Percentiles rank a stretch among this genome's conserved stretches.
Evolutionary conservation across 2,888 invertebrate species (phyloP).

Genomic region (Synergus itoensis): DNA sequence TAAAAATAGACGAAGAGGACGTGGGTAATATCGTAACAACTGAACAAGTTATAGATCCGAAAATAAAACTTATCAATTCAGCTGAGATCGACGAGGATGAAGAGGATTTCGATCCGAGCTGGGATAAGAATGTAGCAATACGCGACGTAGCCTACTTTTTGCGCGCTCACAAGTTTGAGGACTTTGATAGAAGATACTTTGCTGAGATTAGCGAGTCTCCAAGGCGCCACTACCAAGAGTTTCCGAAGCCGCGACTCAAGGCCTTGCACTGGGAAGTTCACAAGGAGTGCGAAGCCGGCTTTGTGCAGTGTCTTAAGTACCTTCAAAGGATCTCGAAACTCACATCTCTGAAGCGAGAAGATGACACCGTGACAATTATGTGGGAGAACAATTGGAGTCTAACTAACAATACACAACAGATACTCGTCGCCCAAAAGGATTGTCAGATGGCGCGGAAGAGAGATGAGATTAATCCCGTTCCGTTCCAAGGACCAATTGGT

Average conservation of each 20-base stretch:
- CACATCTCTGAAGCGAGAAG: constrained; percentile 78
- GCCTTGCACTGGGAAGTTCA: constrained; percentile 83
- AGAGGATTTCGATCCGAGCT: constrained; percentile 42
- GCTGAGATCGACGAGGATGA: constrained; percentile 58
- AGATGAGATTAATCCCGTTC: constrained; percentile 78
- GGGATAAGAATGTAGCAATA: constrained; percentile 77
- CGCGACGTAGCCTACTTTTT: constrained; percentile 82
- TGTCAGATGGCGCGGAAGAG: constrained; percentile 78
- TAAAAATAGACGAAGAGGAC: constrained; percentile 42
- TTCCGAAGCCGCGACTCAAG: constrained; percentile 81
- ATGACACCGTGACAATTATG: constrained; percentile 79
- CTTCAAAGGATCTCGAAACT: constrained; percentile 76
- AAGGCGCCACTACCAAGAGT: constrained; percentile 76
- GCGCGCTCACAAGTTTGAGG: constrained; percentile 83
- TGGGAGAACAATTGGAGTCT: constrained; percentile 78
- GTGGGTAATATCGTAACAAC: constrained; percentile 59
- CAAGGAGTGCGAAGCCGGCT: constrained; percentile 79
- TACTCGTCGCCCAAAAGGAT: constrained; percentile 78
- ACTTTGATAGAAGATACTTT: constrained; percentile 81
- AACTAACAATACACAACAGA: constrained; percentile 72
- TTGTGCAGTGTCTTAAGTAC: constrained; percentile 81
- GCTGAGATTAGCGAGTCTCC: constrained; percentile 67
- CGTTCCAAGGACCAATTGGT: constrained; percentile 80
- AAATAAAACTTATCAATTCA: constrained; percentile 63
- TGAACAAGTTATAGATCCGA: constrained; percentile 67